Conservation (phyloP, 1,140 invertebrate species). For the Hesperophylax magnus region DNA sequence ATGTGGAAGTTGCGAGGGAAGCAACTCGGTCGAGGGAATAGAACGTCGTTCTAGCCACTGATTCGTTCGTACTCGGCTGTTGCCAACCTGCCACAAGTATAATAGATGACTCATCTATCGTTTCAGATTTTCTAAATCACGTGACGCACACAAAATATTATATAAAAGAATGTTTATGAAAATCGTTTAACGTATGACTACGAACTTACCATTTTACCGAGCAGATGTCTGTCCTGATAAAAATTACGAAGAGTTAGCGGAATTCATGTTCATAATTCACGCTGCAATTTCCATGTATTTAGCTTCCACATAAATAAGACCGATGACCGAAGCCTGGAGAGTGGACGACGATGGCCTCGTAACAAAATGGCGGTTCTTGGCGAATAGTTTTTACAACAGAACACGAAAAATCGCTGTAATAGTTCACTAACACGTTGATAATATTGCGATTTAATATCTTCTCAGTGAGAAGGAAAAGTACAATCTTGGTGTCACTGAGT, state of each 20-base stretch:
- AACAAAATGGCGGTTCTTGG: conserved; percentile 22
- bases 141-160: not conserved
- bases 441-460: not conserved
- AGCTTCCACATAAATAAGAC: not conserved
- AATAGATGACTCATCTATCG: no score
- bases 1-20: no score
- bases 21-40: no score
- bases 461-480: not conserved
- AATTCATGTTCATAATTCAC: conserved; percentile 11
- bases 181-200: not conserved
- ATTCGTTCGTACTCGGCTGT: no score
- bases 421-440: conserved; percentile 12
- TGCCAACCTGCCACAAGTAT: no score
- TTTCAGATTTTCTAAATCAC: not conserved
- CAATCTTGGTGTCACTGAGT: conserved; percentile 7
- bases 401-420: conserved; percentile 5
- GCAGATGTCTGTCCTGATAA: not conserved
- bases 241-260: not conserved
- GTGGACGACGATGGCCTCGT: not conserved
- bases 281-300: not conserved
- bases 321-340: not conserved
- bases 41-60: no score
- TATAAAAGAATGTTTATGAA: not conserved
- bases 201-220: conserved; percentile 21
- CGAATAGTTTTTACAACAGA: not conserved